Evolutionary conservation across 2,113 vertebrate genomes (phyloP).

Genomic region (Oncorhynchus clarkii): DNA sequence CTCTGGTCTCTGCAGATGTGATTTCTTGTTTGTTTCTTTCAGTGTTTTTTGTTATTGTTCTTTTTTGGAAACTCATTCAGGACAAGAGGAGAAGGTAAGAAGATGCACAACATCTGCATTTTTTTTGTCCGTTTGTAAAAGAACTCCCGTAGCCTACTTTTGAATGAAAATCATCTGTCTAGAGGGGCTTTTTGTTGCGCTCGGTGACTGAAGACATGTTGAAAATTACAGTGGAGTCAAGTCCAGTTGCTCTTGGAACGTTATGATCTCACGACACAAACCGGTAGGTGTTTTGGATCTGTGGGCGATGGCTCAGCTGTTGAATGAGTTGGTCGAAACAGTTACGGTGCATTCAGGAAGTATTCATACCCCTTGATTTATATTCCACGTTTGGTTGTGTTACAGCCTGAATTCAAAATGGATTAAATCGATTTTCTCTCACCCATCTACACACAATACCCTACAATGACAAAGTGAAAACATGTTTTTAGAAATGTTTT

Average conservation of each 20-base stretch:
- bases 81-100: not conserved
- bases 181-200: conserved; percentile 4
- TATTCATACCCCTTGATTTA: too few relatives aligned
- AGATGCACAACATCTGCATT: not conserved
- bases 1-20: conserved; percentile 25
- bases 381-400: too few relatives aligned
- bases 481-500: too few relatives aligned
- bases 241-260: not conserved
- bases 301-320: not conserved
- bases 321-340: not conserved
- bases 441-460: too few relatives aligned
- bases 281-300: conserved; percentile 60
- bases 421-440: too few relatives aligned
- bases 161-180: not conserved
- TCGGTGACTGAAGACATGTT: not conserved
- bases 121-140: not conserved
- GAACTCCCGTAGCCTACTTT: not conserved
- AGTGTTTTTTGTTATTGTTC: not conserved
- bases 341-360: not conserved
- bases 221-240: conserved; percentile 30
- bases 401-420: too few relatives aligned
- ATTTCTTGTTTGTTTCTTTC: not conserved
- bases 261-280: conserved; percentile 71
- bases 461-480: too few relatives aligned
- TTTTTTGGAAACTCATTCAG: not conserved